These are phyloP conservation scores for Brassicogethes aeneus DNA, from an alignment of 2,888 invertebrate genomes.

Conservation along the genomic window DNA sequence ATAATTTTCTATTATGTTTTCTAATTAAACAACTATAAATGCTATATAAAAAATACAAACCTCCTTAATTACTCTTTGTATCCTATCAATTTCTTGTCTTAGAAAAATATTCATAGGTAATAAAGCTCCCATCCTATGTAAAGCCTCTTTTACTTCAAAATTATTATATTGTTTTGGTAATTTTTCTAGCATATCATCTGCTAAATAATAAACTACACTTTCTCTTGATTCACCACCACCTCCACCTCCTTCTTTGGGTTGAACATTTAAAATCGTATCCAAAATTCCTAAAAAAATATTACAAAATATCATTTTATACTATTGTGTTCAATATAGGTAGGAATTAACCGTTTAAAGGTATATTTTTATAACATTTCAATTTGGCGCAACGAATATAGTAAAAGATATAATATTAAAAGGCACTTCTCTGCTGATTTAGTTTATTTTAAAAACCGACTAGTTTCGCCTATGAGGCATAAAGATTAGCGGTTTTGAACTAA, in stretches of 20 bases:
- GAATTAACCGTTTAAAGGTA: too few species aligned
- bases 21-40: not conserved
- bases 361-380: not conserved
- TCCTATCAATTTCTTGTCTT: constrained; percentile 70
- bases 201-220: constrained; percentile 81
- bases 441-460: too few species aligned
- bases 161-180: constrained; percentile 77
- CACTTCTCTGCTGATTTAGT: too few species aligned
- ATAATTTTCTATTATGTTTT: too few species aligned
- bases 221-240: constrained; percentile 90
- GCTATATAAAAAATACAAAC: constrained; percentile 18
- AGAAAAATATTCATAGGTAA: constrained; percentile 95
- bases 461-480: too few species aligned
- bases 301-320: too few species aligned
- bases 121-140: constrained; percentile 85
- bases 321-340: too few species aligned
- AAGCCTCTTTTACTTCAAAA: constrained; percentile 83
- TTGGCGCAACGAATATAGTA: too few species aligned
- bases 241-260: constrained; percentile 90
- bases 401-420: too few species aligned
- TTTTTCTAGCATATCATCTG: constrained; percentile 87
- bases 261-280: constrained; percentile 91
- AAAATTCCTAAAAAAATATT: constrained; percentile 60
- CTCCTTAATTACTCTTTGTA: constrained; percentile 74
- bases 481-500: too few species aligned